Percentiles rank a stretch among this genome's conserved stretches.
These are phyloP conservation scores for Aselliscus stoliczkanus DNA, from an alignment of 2,797 vertebrate genomes.

Conservation along the genomic window DNA sequence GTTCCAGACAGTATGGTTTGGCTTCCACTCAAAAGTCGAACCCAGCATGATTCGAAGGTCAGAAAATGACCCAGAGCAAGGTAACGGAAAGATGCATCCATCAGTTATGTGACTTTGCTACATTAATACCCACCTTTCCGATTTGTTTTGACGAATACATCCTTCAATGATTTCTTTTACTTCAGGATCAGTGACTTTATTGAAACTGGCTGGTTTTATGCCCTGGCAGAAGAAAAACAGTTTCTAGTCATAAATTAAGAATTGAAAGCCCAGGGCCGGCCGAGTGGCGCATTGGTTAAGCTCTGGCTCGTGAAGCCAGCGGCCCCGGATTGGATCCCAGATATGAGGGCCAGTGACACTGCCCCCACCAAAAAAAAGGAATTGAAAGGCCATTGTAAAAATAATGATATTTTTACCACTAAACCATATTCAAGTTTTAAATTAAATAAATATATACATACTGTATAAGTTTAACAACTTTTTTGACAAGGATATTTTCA, in stretches of 20 bases:
- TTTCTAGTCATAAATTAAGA: constrained; percentile 48
- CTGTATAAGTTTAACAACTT: neutral
- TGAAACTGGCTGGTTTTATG: constrained; percentile 96
- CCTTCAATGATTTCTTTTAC: constrained; percentile 97
- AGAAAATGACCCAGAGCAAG: neutral
- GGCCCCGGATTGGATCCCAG: no score
- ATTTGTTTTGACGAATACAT: constrained; percentile 94
- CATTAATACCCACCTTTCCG: constrained; percentile 86
- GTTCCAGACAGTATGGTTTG: constrained; percentile 19
- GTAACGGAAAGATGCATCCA: constrained; percentile 43
- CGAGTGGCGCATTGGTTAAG: no score
- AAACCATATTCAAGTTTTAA: constrained; percentile 27
- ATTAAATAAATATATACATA: neutral
- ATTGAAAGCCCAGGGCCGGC: no score
- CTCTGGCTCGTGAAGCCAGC: no score
- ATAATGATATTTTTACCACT: constrained; percentile 23
- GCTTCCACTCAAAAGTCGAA: constrained; percentile 19
- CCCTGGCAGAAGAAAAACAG: constrained; percentile 82
- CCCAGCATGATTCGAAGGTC: constrained; percentile 2
- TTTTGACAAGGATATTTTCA: constrained; percentile 29
- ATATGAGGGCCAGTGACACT: no score
- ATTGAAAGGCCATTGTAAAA: no score
- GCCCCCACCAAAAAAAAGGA: no score
- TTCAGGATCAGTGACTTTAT: constrained; percentile 95
- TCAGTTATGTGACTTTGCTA: neutral